Base-by-base conservation (phyloP, 2,797 vertebrate species). In the Eleutherodactylus coqui region DNA sequence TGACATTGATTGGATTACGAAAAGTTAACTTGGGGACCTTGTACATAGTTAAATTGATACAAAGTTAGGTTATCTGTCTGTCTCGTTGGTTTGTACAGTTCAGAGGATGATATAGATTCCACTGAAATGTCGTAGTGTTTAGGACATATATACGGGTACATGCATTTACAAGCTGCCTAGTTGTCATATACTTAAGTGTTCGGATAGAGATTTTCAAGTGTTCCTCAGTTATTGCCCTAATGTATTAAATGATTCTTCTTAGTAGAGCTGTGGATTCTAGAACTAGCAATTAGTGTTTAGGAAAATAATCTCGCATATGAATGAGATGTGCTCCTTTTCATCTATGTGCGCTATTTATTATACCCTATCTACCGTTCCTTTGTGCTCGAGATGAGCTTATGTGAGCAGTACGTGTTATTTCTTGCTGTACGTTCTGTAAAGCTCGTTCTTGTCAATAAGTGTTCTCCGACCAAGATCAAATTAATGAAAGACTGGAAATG, bases 141-240 rank as follows among this genome's bases (percentile, higher is more conserved):
- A 79, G 51, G 69, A 32, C 64, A 60, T 21, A 36, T 36, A 29
- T 87, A 83, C 86, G 75, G 86, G 75, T 84, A 84, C 81, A 38
- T 79, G 41, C 41, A 67, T 64, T 72, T 79, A 55, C 53, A 58
- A 85, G 76, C 64, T 85, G 83, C 62, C 83, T 73, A 62, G 62
- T n/a, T 70, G 34, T 64, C 38, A 70, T 73, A 72, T 51, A 55
- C 8, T 41, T 24, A 36, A 67, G 19, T 51, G 32, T 69, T 36
- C 51, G 45, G 49, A 1, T 81, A 53, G n/a, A 32, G 34, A 24
- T 51, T 69, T 4, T 79, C n/a, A 41, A 45, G n/a, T 67, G 43
- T 70, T 81, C 4, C 27, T 79, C 58, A 45, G 36, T 45, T n/a
- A 45, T 73, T 21, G 47, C 24, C 4, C 6, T 29, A 38, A 16